Evolutionary conservation across 2,113 vertebrate species (phyloP).

Genomic region (Rutilus rutilus): DNA sequence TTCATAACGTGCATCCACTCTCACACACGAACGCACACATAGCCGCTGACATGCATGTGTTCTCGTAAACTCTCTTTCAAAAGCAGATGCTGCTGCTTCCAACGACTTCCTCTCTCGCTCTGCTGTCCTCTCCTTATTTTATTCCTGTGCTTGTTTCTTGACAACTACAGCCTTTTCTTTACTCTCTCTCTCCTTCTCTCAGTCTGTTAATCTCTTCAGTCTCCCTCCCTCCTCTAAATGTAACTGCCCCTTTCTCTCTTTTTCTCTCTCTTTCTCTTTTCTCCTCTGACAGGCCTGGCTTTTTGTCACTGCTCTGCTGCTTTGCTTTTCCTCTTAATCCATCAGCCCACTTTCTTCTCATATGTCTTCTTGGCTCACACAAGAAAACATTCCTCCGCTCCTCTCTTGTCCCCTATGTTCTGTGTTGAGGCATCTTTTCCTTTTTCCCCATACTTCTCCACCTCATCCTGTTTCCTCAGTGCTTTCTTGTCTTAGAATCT

Average conservation of each 20-base stretch:
- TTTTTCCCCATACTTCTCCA: not conserved
- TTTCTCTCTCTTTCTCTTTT: not conserved
- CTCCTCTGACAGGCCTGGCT: not conserved
- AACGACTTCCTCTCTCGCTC: not conserved
- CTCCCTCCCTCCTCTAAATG: constrained; percentile 15
- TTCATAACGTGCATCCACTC: constrained; percentile 35
- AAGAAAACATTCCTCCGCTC: constrained; percentile 4
- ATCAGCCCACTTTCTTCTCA: not conserved
- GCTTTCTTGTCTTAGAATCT: constrained; percentile 4
- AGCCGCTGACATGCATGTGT: not conserved
- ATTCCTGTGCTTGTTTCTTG: not conserved
- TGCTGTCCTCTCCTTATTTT: not conserved
- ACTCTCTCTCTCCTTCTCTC: not conserved
- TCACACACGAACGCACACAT: not conserved
- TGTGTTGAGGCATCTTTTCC: not conserved
- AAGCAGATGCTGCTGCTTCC: not conserved
- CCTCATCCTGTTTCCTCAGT: not conserved
- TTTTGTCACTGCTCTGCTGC: constrained; percentile 5
- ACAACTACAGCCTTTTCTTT: not conserved
- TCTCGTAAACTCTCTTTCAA: constrained; percentile 17
- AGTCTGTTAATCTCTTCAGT: constrained; percentile 6
- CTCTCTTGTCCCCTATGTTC: not conserved
- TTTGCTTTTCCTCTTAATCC: not conserved
- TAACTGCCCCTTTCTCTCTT: not conserved
- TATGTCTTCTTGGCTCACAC: not conserved